Percentiles rank a stretch among this genome's conserved stretches.
These are phyloP conservation scores for Dynastes maya DNA, from an alignment of 2,888 invertebrate species.

Conservation along the genomic window DNA sequence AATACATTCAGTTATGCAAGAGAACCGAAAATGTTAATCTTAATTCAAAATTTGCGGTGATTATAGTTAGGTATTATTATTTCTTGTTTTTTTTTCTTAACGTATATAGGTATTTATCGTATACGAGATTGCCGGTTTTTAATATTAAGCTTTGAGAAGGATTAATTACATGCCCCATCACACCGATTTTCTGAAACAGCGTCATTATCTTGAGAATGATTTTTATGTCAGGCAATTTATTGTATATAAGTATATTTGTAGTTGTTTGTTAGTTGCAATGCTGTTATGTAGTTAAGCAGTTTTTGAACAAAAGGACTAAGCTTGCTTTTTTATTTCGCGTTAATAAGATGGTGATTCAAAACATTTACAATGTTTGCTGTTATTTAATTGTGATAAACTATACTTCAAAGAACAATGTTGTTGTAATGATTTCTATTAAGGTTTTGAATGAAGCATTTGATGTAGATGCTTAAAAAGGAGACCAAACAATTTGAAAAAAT, in stretches of 20 bases:
- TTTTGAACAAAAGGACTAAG: background rate
- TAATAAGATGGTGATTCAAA: background rate
- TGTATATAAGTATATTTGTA: background rate
- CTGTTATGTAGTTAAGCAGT: no score
- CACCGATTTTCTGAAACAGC: background rate
- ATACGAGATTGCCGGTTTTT: background rate
- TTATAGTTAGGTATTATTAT: background rate
- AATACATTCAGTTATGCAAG: background rate
- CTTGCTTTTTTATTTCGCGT: background rate
- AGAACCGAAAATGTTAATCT: background rate
- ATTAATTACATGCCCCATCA: background rate
- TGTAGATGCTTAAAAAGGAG: no score
- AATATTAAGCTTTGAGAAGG: background rate
- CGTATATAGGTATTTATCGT: background rate
- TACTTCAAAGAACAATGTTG: no score
- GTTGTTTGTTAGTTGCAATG: background rate
- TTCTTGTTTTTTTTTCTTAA: background rate
- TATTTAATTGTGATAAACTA: no score
- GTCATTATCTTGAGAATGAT: background rate
- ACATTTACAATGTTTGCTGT: no score
- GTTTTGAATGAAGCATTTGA: no score
- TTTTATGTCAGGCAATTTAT: background rate
- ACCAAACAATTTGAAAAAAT: no score
- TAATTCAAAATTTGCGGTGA: background rate
- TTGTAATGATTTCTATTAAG: no score